Conservation (phyloP, 2,797 vertebrate species). For the Anguilla pacifica region DNA sequence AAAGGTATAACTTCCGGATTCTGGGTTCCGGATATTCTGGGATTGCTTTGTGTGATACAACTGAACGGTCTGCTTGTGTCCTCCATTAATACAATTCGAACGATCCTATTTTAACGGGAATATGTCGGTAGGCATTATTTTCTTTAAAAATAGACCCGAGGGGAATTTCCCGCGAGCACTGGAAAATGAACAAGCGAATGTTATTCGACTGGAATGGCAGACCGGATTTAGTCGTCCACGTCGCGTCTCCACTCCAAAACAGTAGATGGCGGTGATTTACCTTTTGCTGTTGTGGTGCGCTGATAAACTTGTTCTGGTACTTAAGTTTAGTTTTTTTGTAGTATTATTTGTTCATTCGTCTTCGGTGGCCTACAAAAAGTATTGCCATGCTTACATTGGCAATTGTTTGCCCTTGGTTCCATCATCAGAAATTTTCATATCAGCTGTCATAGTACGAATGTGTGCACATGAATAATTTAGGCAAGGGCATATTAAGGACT, state of each 20-base stretch:
- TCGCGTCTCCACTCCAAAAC: not conserved
- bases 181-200: not conserved
- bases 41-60: not conserved
- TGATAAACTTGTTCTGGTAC: not conserved
- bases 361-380: too few relatives aligned
- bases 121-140: not conserved
- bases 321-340: not conserved
- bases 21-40: not conserved
- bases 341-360: too few relatives aligned
- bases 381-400: too few relatives aligned
- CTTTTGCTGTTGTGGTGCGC: not conserved
- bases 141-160: not conserved
- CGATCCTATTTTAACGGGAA: not conserved
- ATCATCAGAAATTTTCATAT: too few relatives aligned
- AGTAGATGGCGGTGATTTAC: not conserved
- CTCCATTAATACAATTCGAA: not conserved
- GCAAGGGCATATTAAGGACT: not conserved
- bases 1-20: conserved; percentile 33
- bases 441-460: not conserved
- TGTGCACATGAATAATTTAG: not conserved
- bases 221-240: not conserved
- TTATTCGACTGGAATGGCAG: not conserved
- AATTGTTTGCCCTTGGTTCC: too few relatives aligned
- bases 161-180: not conserved
- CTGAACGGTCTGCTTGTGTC: not conserved